Conservation (phyloP, 2,797 vertebrate genomes). For the Pseudochaenichthys georgianus region DNA sequence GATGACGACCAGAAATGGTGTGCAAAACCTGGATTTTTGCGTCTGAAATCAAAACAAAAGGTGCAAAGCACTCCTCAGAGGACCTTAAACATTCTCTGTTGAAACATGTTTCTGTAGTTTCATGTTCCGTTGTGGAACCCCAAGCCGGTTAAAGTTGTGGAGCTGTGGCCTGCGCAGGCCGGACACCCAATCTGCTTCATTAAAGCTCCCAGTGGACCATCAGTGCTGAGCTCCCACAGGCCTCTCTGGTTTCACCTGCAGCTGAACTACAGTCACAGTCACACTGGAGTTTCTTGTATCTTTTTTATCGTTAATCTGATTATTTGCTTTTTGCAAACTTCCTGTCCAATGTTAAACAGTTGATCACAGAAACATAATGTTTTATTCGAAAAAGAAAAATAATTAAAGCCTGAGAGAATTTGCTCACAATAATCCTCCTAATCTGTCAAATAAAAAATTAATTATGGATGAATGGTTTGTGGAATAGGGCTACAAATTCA, state of each 20-base stretch:
- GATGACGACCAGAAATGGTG: background rate
- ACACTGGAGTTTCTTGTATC: conserved; percentile 7
- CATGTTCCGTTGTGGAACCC: background rate
- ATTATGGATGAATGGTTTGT: background rate
- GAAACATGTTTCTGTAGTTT: background rate
- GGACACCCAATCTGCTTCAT: conserved; percentile 84
- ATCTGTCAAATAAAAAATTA: background rate
- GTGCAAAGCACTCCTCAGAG: background rate
- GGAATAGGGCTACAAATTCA: background rate
- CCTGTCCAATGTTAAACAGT: background rate
- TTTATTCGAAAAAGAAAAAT: background rate
- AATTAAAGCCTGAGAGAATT: background rate
- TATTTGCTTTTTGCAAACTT: too few relatives aligned
- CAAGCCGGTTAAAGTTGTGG: background rate
- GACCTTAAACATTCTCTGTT: background rate
- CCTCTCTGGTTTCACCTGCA: conserved; percentile 79
- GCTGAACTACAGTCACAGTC: conserved; percentile 41
- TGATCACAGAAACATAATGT: background rate
- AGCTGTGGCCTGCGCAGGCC: conserved; percentile 28
- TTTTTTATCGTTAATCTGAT: too few relatives aligned
- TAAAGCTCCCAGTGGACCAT: conserved; percentile 83
- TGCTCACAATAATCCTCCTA: conserved; percentile 3
- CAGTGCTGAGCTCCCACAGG: conserved; percentile 66
- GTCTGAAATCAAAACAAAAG: background rate
- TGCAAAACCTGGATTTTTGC: background rate